These are phyloP conservation scores for honey bee (Apis mellifera) DNA, from an alignment of 1,140 invertebrate species.

Conservation along the genomic window DNA sequence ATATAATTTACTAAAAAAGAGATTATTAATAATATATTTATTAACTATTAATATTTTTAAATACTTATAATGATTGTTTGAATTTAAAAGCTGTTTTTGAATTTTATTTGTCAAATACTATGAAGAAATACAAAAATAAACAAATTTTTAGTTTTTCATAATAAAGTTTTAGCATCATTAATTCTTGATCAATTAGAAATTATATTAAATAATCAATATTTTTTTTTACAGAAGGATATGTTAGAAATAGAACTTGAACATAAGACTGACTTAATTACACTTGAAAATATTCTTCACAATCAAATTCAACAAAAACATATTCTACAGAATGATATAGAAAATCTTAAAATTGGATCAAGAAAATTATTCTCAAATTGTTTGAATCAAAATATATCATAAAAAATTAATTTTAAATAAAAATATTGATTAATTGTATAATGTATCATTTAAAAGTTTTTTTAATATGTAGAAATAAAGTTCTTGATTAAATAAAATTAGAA, in stretches of 20 bases:
- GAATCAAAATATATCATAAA: neutral
- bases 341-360: slow-evolving; percentile 65
- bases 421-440: neutral
- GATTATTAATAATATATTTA: too few species aligned
- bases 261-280: slow-evolving; percentile 56
- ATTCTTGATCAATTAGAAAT: too few species aligned
- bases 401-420: neutral
- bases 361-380: slow-evolving; percentile 10
- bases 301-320: slow-evolving; percentile 69
- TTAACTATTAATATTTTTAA: too few species aligned
- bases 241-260: slow-evolving; percentile 60
- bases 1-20: too few species aligned
- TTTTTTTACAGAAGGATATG: slow-evolving; percentile 66
- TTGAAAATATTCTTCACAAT: slow-evolving; percentile 66
- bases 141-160: too few species aligned
- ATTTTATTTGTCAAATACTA: too few species aligned
- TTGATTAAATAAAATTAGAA: too few species aligned
- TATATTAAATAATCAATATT: slow-evolving; percentile 15
- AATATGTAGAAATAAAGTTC: neutral
- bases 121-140: too few species aligned
- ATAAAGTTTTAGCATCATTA: too few species aligned
- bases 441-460: neutral
- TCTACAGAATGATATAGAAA: slow-evolving; percentile 69
- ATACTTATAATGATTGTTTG: too few species aligned
- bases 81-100: too few species aligned